Evolutionary conservation across 2,797 vertebrate species (phyloP).

Genomic region (Fratercula arctica): DNA sequence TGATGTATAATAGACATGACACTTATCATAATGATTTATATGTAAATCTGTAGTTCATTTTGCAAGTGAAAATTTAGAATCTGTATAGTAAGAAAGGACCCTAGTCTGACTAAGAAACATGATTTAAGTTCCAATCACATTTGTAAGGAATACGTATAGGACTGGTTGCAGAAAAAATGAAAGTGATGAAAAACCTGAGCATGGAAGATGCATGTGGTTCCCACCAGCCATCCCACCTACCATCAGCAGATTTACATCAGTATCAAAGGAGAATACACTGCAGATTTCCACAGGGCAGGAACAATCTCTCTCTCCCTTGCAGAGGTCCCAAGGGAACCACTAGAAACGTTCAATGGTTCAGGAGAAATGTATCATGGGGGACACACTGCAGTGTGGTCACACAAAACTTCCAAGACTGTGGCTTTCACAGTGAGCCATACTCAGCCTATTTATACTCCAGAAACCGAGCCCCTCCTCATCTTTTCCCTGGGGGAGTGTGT

Average conservation of each 20-base stretch:
- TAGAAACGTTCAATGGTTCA: neutral
- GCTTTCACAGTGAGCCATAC: neutral
- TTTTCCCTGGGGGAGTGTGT: neutral
- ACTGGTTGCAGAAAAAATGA: neutral
- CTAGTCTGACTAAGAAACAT: neutral
- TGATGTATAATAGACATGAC: neutral
- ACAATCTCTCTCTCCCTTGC: neutral
- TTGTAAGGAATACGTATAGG: neutral
- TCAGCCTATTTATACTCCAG: neutral
- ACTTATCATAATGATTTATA: neutral
- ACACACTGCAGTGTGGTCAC: neutral
- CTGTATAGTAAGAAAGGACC: neutral
- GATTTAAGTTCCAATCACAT: neutral
- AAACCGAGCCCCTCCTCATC: neutral
- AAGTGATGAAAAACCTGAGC: neutral
- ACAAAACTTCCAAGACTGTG: neutral
- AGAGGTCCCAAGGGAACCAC: neutral
- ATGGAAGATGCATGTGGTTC: neutral
- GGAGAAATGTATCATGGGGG: fast-evolving
- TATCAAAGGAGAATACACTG: neutral
- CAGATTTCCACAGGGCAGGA: neutral
- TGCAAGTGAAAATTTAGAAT: neutral
- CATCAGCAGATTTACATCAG: neutral
- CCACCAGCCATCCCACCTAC: neutral
- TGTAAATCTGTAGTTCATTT: neutral